Conservation (phyloP, 2,113 vertebrate genomes). For the Bagarius yarrelli region DNA sequence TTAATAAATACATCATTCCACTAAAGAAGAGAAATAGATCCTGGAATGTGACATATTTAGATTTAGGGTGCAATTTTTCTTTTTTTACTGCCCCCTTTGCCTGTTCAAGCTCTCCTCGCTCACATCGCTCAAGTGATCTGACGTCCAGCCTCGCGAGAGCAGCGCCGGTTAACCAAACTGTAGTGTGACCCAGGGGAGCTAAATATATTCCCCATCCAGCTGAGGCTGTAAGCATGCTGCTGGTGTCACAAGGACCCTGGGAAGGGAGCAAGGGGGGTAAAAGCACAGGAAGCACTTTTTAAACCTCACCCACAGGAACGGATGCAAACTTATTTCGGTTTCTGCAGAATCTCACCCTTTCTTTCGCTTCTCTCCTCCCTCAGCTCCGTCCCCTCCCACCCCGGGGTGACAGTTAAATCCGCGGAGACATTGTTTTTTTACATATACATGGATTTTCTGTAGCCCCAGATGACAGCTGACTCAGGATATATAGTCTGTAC, state of each 20-base stretch:
- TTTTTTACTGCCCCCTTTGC: neutral
- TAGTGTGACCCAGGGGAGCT: constrained; percentile 40
- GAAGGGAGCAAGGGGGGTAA: constrained; percentile 49
- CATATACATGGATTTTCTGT: neutral
- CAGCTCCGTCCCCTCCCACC: constrained; percentile 11
- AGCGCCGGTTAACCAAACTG: constrained; percentile 15
- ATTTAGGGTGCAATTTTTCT: too few relatives aligned
- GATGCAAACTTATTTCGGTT: constrained; percentile 37
- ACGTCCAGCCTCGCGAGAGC: neutral
- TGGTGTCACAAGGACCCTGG: constrained; percentile 55
- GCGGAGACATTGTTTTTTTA: neutral
- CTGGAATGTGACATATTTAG: too few relatives aligned
- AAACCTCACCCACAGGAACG: constrained; percentile 61
- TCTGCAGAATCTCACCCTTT: neutral
- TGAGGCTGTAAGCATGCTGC: constrained; percentile 31
- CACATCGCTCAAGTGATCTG: constrained; percentile 7
- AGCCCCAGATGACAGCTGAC: constrained; percentile 35
- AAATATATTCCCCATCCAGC: constrained; percentile 47
- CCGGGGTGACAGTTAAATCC: constrained; percentile 17
- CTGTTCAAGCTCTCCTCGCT: constrained; percentile 20
- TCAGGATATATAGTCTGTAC: neutral
- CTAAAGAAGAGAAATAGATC: too few relatives aligned
- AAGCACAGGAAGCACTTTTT: constrained; percentile 68
- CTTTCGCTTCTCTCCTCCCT: neutral
- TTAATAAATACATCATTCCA: neutral